Conservation (phyloP, 53 echinoderm and acorn worm species). For the Stichopus horrens region DNA sequence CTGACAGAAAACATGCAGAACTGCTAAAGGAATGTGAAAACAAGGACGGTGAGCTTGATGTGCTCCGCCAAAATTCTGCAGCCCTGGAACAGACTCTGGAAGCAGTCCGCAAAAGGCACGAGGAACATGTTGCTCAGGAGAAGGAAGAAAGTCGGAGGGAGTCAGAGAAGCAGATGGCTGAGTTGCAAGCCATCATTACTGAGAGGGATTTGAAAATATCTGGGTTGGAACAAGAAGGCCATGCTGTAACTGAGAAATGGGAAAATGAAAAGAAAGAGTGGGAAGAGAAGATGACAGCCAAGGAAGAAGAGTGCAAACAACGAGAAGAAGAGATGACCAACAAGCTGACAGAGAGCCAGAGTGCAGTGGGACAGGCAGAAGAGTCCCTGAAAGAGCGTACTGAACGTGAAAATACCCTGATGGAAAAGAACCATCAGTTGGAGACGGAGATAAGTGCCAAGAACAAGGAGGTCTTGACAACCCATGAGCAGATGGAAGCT, state of each 20-base stretch:
- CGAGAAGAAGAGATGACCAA: conserved; percentile 54
- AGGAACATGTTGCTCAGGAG: conserved; percentile 53
- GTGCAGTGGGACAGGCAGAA: not conserved
- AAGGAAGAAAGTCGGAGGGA: conserved; percentile 65
- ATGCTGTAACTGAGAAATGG: conserved; percentile 50
- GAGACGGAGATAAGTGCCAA: conserved; percentile 79
- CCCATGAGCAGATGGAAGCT: conserved; percentile 60
- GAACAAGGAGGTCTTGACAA: conserved; percentile 70
- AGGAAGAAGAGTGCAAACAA: conserved; percentile 29
- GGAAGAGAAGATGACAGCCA: conserved; percentile 52
- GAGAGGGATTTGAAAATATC: conserved; percentile 29
- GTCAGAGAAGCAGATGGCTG: conserved; percentile 68
- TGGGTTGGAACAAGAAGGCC: conserved; percentile 55
- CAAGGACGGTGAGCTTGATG: conserved; percentile 48
- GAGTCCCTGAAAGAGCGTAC: not conserved
- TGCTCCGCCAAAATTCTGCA: conserved; percentile 12
- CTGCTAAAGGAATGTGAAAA: conserved; percentile 47
- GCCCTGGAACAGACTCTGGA: conserved; percentile 47
- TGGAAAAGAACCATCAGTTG: conserved; percentile 59
- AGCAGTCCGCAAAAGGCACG: conserved; percentile 52
- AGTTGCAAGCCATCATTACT: conserved; percentile 26
- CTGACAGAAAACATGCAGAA: conserved; percentile 50
- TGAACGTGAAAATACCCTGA: conserved; percentile 34
- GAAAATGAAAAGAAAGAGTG: conserved; percentile 59
- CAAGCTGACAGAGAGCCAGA: conserved; percentile 13